Percentiles rank a stretch among this genome's conserved stretches.
phyloP scores from a whole-genome alignment of 1,140 invertebrate genomes.

The Phenacoccus solenopsis region DNA sequence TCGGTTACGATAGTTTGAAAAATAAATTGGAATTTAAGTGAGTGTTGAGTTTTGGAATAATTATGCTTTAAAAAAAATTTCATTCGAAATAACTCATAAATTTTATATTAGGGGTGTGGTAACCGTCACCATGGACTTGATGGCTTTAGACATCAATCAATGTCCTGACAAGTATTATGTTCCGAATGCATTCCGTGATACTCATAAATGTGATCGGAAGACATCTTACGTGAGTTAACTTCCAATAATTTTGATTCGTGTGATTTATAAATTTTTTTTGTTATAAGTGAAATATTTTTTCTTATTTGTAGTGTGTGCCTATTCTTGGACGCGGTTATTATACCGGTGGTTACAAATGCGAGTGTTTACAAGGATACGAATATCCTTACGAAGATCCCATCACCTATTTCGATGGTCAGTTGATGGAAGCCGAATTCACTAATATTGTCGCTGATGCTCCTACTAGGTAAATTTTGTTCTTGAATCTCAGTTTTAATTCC shows the following conservation, averaged over 20 bases:
- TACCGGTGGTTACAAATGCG: slow-evolving; percentile 94
- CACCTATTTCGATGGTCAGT: slow-evolving; percentile 91
- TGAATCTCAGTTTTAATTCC: not conserved
- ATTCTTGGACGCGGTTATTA: slow-evolving; percentile 82
- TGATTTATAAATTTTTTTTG: not conserved
- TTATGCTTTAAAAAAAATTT: not conserved
- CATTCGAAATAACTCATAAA: not conserved
- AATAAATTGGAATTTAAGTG: slow-evolving; percentile 86
- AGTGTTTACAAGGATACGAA: slow-evolving; percentile 92
- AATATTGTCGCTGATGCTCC: slow-evolving; percentile 66
- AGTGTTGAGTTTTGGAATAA: slow-evolving; percentile 36
- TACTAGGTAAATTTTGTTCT: slow-evolving; percentile 42
- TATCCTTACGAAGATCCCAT: slow-evolving; percentile 91
- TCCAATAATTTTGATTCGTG: not conserved
- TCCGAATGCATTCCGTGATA: slow-evolving; percentile 89
- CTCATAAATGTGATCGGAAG: slow-evolving; percentile 83
- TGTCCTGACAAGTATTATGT: slow-evolving; percentile 78
- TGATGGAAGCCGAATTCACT: slow-evolving; percentile 86
- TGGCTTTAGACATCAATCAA: slow-evolving; percentile 87
- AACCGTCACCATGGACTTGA: slow-evolving; percentile 78
- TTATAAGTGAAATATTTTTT: not conserved
- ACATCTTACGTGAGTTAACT: slow-evolving; percentile 74
- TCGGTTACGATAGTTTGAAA: slow-evolving; percentile 88
- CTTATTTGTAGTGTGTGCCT: slow-evolving; percentile 70
- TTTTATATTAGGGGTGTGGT: slow-evolving; percentile 74